Evolutionary conservation across 2,113 vertebrate genomes (phyloP).

Genomic region (Anoura caudifer): DNA sequence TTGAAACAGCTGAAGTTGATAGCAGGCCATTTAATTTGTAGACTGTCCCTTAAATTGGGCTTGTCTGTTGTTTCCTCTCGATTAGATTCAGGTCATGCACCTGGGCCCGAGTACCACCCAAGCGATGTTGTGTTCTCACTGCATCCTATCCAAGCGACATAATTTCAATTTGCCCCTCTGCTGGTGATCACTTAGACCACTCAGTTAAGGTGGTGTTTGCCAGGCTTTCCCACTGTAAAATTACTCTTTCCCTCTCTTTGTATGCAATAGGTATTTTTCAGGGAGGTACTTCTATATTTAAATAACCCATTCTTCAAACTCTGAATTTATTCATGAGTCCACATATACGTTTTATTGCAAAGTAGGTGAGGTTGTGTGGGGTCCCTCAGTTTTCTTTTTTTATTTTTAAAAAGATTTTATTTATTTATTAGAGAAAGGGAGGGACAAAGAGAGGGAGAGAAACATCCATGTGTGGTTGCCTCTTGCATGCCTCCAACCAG

Average conservation of each 20-base stretch:
- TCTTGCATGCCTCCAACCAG: too few species aligned
- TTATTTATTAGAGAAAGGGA: too few species aligned
- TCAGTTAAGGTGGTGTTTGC: background rate
- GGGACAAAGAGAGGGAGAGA: too few species aligned
- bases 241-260: background rate
- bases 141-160: background rate
- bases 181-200: background rate
- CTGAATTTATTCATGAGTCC: background rate
- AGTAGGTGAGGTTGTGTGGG: background rate
- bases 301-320: background rate
- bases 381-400: background rate
- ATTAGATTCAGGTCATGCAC: background rate
- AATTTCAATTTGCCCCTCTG: background rate
- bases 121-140: background rate
- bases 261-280: background rate
- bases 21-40: background rate
- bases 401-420: too few species aligned
- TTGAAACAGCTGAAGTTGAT: background rate
- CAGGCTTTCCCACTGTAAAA: background rate
- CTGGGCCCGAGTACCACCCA: background rate
- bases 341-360: background rate
- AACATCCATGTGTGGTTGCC: too few species aligned
- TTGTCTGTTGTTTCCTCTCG: background rate
- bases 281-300: background rate
- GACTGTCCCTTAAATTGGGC: background rate